Evolutionary conservation across 2,113 vertebrate species (phyloP).

Genomic region (Thunnus maccoyii): DNA sequence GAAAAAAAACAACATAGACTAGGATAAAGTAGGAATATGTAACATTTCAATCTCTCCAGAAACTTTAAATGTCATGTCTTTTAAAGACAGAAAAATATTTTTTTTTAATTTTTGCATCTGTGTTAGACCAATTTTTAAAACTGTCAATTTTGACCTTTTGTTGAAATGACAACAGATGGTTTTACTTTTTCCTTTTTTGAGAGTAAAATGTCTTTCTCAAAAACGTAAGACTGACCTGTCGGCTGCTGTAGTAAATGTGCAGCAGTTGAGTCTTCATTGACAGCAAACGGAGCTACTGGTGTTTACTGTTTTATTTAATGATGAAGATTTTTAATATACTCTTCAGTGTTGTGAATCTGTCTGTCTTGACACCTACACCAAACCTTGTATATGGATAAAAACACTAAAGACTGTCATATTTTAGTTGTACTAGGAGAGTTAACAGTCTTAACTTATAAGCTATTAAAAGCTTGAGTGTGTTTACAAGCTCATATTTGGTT

Average conservation of each 20-base stretch:
- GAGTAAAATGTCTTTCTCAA: not conserved
- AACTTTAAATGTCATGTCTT: too few relatives aligned
- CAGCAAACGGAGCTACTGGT: conserved; percentile 28
- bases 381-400: conserved; percentile 26
- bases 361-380: conserved; percentile 22
- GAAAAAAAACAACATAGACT: not conserved
- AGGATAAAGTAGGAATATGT: too few relatives aligned
- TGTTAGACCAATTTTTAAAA: not conserved
- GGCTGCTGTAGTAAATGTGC: conserved; percentile 31
- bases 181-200: too few relatives aligned
- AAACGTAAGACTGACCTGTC: conserved; percentile 1
- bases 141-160: too few relatives aligned
- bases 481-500: conserved; percentile 41
- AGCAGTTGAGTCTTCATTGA: conserved; percentile 7
- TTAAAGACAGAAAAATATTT: too few relatives aligned
- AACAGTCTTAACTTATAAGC: conserved; percentile 13
- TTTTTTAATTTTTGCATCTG: not conserved
- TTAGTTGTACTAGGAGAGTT: not conserved
- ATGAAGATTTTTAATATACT: conserved; percentile 11
- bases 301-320: conserved; percentile 17
- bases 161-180: too few relatives aligned
- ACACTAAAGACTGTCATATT: conserved; percentile 11
- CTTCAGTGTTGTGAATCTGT: conserved; percentile 6
- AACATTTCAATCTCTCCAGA: too few relatives aligned
- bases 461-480: conserved; percentile 35